These are phyloP conservation scores for Chionoecetes opilio DNA, from an alignment of 1,140 invertebrate genomes.

Conservation along the genomic window DNA sequence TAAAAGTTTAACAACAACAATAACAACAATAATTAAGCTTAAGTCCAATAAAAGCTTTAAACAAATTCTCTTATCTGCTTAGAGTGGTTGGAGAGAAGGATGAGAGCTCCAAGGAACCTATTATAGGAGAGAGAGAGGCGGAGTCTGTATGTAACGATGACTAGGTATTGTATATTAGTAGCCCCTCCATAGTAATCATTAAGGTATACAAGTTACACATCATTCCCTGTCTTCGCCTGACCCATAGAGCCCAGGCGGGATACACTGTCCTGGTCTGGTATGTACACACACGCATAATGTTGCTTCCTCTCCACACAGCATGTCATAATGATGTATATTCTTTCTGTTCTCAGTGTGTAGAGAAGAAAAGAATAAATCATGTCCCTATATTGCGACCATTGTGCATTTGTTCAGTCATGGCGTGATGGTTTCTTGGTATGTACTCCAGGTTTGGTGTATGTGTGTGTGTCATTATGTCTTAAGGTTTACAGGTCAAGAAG, in stretches of 20 bases:
- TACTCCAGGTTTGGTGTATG: background rate
- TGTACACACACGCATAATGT: background rate
- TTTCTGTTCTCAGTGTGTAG: background rate
- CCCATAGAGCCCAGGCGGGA: background rate
- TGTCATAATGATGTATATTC: background rate
- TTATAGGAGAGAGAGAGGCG: too few relatives aligned
- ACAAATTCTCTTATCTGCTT: too few relatives aligned
- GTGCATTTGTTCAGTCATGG: background rate
- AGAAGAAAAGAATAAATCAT: background rate
- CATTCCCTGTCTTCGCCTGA: background rate
- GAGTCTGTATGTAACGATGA: background rate
- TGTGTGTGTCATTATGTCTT: background rate
- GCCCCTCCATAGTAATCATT: background rate
- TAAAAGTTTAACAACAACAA: too few relatives aligned
- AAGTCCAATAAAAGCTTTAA: too few relatives aligned
- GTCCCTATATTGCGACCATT: background rate
- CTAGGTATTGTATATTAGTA: conserved; percentile 22
- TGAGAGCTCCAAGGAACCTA: too few relatives aligned
- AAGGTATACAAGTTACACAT: conserved; percentile 9
- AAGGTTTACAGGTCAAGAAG: background rate
- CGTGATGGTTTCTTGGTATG: background rate
- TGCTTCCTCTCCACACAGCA: background rate
- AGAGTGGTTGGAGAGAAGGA: background rate
- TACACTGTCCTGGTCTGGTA: background rate
- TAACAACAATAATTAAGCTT: too few relatives aligned